These are phyloP conservation scores for Tetramorium bicarinatum DNA, from an alignment of 2,888 invertebrate species.

Conservation along the genomic window DNA sequence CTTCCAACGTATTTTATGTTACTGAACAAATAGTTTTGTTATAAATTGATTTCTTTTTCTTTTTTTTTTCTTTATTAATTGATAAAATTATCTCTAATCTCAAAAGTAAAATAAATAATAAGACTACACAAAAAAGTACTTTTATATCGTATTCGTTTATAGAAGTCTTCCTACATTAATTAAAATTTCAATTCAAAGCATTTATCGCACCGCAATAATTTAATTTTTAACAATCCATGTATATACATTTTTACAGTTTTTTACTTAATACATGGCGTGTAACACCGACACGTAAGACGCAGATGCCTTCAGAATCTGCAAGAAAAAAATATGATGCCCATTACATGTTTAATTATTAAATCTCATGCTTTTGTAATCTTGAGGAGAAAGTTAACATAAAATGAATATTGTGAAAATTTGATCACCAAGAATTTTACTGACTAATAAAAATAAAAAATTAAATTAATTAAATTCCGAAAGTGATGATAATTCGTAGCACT, in stretches of 20 bases:
- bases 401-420: background rate
- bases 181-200: background rate
- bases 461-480: background rate
- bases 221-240: background rate
- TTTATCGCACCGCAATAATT: background rate
- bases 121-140: background rate
- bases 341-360: background rate
- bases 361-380: background rate
- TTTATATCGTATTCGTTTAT: background rate
- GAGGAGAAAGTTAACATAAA: background rate
- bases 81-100: background rate
- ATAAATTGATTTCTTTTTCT: background rate
- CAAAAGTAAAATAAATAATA: background rate
- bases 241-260: conserved; percentile 6
- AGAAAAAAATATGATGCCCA: background rate
- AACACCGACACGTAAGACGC: conserved; percentile 42
- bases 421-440: background rate
- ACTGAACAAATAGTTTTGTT: background rate
- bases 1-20: too few relatives aligned
- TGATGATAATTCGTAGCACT: background rate
- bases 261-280: conserved; percentile 42
- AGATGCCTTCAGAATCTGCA: conserved; percentile 49
- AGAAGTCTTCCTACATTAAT: conserved; percentile 14
- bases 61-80: background rate
- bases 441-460: background rate